Evolutionary conservation across 2,888 invertebrate species (phyloP), one percentile per base, ranked within the genome.

Genomic region (Venustoraphidia nigricollis): DNA sequence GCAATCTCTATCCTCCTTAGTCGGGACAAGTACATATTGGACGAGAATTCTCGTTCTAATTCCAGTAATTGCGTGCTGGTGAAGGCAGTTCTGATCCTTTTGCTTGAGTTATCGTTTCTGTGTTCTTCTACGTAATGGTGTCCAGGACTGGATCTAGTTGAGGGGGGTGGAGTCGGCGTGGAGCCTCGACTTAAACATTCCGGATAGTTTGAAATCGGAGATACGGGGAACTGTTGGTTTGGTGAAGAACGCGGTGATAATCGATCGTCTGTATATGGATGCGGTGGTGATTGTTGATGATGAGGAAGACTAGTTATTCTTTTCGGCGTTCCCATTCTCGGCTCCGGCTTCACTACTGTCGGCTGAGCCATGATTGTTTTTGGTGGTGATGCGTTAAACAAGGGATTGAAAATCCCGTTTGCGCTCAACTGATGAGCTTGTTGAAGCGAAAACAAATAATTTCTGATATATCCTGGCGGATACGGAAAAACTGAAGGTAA

Each of bases 1-100:
- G 95, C 94, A 47, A 95, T 94, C 67, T 95, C 93, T 54, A 95
- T 94, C 50, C 94, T 73, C 46, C 94, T 73, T 54, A 94, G 66
- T 40, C 94, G 74, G 0, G 92, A 91, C 36, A 95, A 68, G 61
- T 95, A 95, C 81, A 91, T 92, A 62, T 92, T 94, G 56, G 81
- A 67, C 0, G 87, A 73, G 65, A 94, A 95, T 62, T 93, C 94
- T 46, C 91, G 69, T 65, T 94, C 93, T 49, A 95, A 67, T 59
- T 92, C 86, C 47, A 94, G 67, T 0, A 92, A 72, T 61, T 92
- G 91, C 0, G 84, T 87, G 55, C 91, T 91, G 3, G 92, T 93
- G 64, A 94, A 95, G 0, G 94, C 94, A 0, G 94, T 95, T 40
- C 95, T 75, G 53, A 94, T 92, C 51, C 94, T 73, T 64, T 91